A percentile compares a stretch with the other conserved stretches of the same genome.
These are phyloP conservation scores for Scomber japonicus DNA, from an alignment of 2,113 vertebrate genomes.

Conservation along the genomic window DNA sequence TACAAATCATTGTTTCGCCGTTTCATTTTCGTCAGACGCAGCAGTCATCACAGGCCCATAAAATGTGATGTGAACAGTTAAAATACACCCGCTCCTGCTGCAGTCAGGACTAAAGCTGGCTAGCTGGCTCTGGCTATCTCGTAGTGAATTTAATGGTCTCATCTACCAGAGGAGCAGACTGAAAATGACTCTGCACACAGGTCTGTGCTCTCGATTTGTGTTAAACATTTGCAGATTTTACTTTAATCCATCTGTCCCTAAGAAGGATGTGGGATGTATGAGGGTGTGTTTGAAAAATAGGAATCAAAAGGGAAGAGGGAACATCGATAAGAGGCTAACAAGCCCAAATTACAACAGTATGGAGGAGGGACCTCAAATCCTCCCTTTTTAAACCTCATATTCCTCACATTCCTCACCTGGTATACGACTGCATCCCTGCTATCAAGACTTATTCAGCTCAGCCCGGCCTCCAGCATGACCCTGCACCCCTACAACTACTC, in stretches of 20 bases:
- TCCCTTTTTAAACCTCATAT: neutral
- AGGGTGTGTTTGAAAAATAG: neutral
- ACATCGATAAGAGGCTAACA: neutral
- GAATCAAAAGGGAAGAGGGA: neutral
- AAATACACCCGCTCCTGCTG: too few species aligned
- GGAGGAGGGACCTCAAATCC: too few species aligned
- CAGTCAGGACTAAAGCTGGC: too few species aligned
- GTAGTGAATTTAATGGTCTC: too few species aligned
- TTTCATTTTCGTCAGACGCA: neutral
- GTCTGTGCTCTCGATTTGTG: too few species aligned
- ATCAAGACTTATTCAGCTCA: neutral
- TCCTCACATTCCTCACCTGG: neutral
- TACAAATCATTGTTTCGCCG: neutral
- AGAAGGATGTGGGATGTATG: neutral
- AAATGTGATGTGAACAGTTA: too few species aligned
- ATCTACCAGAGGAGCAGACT: too few species aligned
- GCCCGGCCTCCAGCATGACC: slow-evolving; percentile 26
- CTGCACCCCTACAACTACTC: slow-evolving; percentile 15
- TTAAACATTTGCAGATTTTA: too few species aligned
- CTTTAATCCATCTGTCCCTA: neutral
- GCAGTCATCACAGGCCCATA: neutral
- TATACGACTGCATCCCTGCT: neutral
- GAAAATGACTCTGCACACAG: too few species aligned
- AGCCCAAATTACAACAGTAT: neutral
- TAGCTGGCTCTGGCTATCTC: too few species aligned